Percentiles rank a stretch among this genome's conserved stretches.
These are phyloP conservation scores for Lepidothrix coronata DNA, from an alignment of 2,113 vertebrate species.

Conservation along the genomic window DNA sequence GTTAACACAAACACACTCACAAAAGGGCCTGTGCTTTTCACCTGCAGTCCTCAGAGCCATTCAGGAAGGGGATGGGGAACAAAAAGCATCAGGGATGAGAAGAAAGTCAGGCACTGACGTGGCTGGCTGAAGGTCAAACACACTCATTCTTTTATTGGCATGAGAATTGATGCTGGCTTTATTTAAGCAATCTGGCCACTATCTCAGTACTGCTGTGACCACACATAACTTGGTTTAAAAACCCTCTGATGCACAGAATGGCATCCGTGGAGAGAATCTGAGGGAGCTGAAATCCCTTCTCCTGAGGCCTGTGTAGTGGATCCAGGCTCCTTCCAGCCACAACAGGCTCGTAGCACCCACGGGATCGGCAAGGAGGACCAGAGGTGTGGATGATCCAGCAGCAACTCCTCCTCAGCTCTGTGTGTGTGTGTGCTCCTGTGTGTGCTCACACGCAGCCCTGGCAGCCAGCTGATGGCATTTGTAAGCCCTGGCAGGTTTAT, in stretches of 20 bases:
- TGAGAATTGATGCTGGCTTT: neutral
- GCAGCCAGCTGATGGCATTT: neutral
- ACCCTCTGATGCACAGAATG: neutral
- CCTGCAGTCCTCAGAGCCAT: neutral
- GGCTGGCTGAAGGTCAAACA: neutral
- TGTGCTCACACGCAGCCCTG: neutral
- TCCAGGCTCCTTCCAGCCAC: neutral
- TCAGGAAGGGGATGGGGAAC: neutral
- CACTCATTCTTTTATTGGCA: neutral
- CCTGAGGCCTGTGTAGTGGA: neutral
- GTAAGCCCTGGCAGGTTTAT: neutral
- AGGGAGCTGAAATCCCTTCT: neutral
- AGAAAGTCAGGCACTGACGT: neutral
- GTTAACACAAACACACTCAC: rapidly evolving
- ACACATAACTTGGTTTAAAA: rapidly evolving
- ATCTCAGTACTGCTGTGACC: neutral
- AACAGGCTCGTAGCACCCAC: rapidly evolving
- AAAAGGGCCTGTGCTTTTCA: neutral
- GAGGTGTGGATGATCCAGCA: neutral
- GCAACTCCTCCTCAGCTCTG: neutral
- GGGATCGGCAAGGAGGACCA: neutral
- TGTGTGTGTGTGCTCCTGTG: neutral
- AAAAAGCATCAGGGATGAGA: neutral
- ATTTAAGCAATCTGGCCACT: neutral
- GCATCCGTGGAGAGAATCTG: neutral